Evolutionary conservation across 2,888 invertebrate genomes (phyloP).

Genomic region (Himalopsyche japonica): DNA sequence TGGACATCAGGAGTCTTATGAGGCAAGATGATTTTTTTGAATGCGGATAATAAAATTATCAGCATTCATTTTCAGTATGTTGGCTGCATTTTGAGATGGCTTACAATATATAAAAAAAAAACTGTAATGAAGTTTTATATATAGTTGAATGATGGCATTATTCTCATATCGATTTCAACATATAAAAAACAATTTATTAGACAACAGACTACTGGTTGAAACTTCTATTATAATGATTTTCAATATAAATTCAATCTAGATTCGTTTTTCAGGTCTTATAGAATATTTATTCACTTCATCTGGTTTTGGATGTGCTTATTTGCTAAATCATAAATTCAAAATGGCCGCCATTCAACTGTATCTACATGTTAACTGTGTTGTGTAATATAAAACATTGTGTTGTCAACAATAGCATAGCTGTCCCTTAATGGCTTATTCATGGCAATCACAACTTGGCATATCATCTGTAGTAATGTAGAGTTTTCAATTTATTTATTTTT

Average conservation of each 20-base stretch:
- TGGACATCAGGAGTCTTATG: conserved; percentile 49
- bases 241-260: no score
- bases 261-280: no score
- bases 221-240: no score
- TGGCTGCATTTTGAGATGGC: conserved; percentile 38
- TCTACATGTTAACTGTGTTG: background rate
- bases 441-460: background rate
- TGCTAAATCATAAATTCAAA: background rate
- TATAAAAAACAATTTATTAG: no score
- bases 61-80: conserved; percentile 23
- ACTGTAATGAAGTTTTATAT: background rate
- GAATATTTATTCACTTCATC: no score
- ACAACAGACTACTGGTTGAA: no score
- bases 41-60: background rate
- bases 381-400: background rate
- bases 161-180: no score
- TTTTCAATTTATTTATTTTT: no score
- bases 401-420: background rate
- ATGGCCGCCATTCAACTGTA: background rate
- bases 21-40: conserved; percentile 47
- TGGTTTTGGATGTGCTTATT: no score
- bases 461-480: background rate
- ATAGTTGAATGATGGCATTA: conserved; percentile 20
- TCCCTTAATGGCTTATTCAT: background rate
- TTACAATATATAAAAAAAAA: conserved; percentile 5